Percentiles rank a stretch among this genome's conserved stretches.
Evolutionary conservation across 1,140 invertebrate genomes (phyloP).

Genomic region (Galendromus occidentalis): DNA sequence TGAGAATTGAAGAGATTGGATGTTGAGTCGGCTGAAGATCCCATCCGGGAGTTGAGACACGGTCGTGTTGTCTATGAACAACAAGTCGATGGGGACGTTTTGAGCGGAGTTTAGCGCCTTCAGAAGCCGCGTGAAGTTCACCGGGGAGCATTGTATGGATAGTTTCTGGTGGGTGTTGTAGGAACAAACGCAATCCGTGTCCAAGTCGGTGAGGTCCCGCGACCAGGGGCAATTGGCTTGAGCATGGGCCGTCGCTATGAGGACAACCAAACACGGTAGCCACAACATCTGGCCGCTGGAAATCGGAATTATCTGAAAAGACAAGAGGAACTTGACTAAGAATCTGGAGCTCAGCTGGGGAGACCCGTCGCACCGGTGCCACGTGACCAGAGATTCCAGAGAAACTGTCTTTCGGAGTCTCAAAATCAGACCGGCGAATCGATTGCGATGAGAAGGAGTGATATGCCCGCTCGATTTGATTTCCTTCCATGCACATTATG

Average conservation of each 20-base stretch:
- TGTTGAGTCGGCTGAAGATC: conserved; percentile 48
- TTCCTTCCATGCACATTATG: too few species aligned
- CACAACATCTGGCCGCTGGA: not conserved
- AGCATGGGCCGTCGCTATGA: not conserved
- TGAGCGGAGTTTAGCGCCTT: conserved; percentile 40
- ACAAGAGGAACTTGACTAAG: too few species aligned
- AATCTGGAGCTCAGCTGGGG: too few species aligned
- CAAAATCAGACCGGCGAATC: too few species aligned
- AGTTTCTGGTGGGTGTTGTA: conserved; percentile 56
- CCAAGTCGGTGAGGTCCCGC: conserved; percentile 40
- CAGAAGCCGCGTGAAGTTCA: conserved; percentile 51
- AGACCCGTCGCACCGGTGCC: too few species aligned
- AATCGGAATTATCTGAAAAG: too few species aligned
- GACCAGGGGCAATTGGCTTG: conserved; percentile 64
- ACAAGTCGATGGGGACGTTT: conserved; percentile 46
- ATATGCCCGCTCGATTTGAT: too few species aligned
- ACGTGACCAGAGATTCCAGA: too few species aligned
- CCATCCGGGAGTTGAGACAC: conserved; percentile 39
- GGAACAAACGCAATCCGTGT: conserved; percentile 67
- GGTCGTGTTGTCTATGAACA: conserved; percentile 71
- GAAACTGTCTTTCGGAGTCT: too few species aligned
- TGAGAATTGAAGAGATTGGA: conserved; percentile 58
- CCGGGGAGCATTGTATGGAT: conserved; percentile 70
- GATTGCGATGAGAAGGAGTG: too few species aligned
- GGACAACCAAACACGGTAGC: not conserved